Percentiles rank a stretch among this genome's conserved stretches.
phyloP scores from a whole-genome alignment of 2,888 invertebrate genomes.

The Lapara coniferarum region DNA sequence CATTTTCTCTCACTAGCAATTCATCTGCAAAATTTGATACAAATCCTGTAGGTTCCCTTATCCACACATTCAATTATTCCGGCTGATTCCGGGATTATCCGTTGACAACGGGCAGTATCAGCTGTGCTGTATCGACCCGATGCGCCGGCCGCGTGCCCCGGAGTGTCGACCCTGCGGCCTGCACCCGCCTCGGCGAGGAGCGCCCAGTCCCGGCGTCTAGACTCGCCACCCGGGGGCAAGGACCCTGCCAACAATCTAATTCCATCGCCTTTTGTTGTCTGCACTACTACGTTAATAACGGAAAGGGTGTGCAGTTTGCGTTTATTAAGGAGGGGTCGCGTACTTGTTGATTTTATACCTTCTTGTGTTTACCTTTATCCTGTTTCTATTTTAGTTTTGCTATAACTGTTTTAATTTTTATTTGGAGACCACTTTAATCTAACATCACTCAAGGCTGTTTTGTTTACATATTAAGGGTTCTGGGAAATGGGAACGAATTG shows the following conservation, averaged over 20 bases:
- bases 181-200: slow-evolving; percentile 33
- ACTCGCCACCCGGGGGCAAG: slow-evolving; percentile 43
- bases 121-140: slow-evolving; percentile 41
- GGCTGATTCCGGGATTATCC: too few species aligned
- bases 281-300: background rate
- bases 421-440: too few species aligned
- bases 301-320: slow-evolving; percentile 2
- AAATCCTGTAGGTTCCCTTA: too few species aligned
- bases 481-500: too few species aligned
- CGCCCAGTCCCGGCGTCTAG: slow-evolving; percentile 41
- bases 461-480: too few species aligned
- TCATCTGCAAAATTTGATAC: too few species aligned
- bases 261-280: slow-evolving; percentile 37
- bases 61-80: too few species aligned
- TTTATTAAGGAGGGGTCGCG: background rate
- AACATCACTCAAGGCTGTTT: too few species aligned
- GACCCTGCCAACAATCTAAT: slow-evolving; percentile 46
- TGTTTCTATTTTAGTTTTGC: background rate
- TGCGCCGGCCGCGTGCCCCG: slow-evolving; percentile 39
- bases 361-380: background rate
- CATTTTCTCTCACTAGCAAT: too few species aligned
- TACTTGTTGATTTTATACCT: slow-evolving; percentile 13
- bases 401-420: background rate
- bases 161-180: slow-evolving; percentile 44
- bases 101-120: too few species aligned